Base-by-base conservation (phyloP, 2,797 vertebrate species). In the Toxotes lorentzi region DNA sequence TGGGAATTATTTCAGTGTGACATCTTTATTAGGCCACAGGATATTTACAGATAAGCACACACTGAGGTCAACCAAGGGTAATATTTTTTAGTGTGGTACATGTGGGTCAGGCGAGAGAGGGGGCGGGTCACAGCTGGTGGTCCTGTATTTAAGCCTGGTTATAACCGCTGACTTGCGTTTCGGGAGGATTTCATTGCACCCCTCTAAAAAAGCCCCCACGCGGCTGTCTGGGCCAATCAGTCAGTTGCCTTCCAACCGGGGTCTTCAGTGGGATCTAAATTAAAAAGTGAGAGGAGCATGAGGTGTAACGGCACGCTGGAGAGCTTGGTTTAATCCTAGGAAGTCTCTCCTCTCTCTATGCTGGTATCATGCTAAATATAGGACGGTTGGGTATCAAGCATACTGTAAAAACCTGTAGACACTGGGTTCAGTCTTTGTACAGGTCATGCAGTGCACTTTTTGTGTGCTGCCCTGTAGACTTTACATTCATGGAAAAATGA, bases 151-250 rank as follows among this genome's bases (percentile, higher is more conserved):
- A 86, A 89, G 70, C 76, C 75, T 57, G 40, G 51, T 71, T 82
- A 86, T 82, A 89, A 82, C 60, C 21, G 81, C 89, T 93, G 92
- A 91, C 86, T 91, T 24, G 9, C 82, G 82, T 88, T 91, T 87
- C 84, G 81, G 65, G 71, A 78, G 85, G 90, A 89, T 90, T 92
- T 82, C 78, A 59, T 77, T 59, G 84, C 86, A 77, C 53, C 76
- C 64, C 61, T 73, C 48, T 70, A 81, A 83, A 86, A 87, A 83
- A 73, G 41, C 58, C 53, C 66, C 74, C 53, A 59, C 12, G 58
- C 83, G 79, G 89, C 88, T 87, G 89, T 87, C 88, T 81, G 56
- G 67, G 73, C 84, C 82, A 56, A 85, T 91, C 90, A 88, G 77
- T 77, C 78, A 54, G 74, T 57, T 80, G 73, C 77, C 70, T 84